Percentiles rank a stretch among this genome's conserved stretches.
phyloP scores from a whole-genome alignment of 2,888 invertebrate species.

The Hyalella azteca region DNA sequence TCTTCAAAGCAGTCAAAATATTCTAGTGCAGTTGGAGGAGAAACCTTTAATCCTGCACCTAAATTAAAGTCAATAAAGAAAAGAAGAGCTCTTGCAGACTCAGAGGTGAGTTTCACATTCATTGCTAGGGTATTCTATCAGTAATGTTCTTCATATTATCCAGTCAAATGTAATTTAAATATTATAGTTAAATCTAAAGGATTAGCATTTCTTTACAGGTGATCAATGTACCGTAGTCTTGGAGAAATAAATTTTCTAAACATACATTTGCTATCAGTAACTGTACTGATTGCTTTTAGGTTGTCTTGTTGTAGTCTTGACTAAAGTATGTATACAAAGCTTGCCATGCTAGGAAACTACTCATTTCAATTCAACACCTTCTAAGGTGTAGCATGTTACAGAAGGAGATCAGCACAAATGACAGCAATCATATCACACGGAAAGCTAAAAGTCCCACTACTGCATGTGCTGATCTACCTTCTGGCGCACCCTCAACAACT shows the following conservation, averaged over 20 bases:
- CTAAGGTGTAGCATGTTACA: background rate
- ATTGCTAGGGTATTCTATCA: background rate
- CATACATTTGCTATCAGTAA: background rate
- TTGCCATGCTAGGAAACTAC: background rate
- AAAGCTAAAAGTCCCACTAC: background rate
- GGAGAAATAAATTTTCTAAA: background rate
- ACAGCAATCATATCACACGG: background rate
- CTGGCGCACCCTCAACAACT: slow-evolving; percentile 10
- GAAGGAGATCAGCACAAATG: background rate
- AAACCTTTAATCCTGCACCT: background rate
- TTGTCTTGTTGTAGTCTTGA: background rate
- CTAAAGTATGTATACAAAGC: background rate
- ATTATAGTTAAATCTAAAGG: background rate
- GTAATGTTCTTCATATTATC: background rate
- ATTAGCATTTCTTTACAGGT: too few species aligned
- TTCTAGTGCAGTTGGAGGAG: background rate
- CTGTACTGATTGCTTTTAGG: background rate
- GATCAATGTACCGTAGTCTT: background rate
- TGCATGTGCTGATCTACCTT: background rate
- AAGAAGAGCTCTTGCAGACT: background rate
- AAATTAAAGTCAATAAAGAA: background rate
- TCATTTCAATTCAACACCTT: background rate
- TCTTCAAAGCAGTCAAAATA: background rate
- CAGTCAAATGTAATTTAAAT: background rate
- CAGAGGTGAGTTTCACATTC: background rate